Conservation (phyloP, 2,888 invertebrate species). For the Xestia ashworthii region DNA sequence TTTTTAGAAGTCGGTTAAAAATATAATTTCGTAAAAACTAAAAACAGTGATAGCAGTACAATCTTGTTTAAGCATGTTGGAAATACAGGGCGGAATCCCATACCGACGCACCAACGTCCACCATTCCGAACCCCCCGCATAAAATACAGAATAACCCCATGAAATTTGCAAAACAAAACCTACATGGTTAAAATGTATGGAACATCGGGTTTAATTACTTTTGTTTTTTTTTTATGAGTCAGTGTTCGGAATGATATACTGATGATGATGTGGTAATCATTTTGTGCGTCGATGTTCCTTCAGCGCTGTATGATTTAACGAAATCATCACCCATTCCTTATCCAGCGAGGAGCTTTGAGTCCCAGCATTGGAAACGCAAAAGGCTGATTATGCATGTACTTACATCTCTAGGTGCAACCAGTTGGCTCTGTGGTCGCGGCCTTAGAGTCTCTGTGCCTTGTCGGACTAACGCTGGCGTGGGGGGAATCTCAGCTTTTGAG, state of each 20-base stretch:
- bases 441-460: conserved; percentile 87
- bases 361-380: neutral
- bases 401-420: conserved; percentile 84
- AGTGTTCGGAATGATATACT: neutral
- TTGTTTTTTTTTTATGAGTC: too few species aligned
- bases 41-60: neutral
- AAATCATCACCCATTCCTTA: neutral
- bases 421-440: conserved; percentile 82
- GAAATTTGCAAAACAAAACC: too few species aligned
- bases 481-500: conserved; percentile 65
- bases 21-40: too few species aligned
- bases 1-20: too few species aligned
- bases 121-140: neutral
- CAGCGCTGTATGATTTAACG: neutral
- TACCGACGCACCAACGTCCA: neutral
- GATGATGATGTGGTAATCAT: neutral
- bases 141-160: too few species aligned
- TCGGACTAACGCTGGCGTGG: conserved; percentile 82
- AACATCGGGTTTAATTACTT: too few species aligned
- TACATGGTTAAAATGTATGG: too few species aligned
- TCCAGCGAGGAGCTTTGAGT: neutral
- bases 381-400: conserved; percentile 60
- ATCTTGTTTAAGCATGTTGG: neutral
- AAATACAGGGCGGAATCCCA: neutral
- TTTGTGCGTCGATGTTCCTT: neutral